These are phyloP conservation scores for Synanthedon myopaeformis DNA, from an alignment of 2,888 invertebrate species.

Conservation along the genomic window DNA sequence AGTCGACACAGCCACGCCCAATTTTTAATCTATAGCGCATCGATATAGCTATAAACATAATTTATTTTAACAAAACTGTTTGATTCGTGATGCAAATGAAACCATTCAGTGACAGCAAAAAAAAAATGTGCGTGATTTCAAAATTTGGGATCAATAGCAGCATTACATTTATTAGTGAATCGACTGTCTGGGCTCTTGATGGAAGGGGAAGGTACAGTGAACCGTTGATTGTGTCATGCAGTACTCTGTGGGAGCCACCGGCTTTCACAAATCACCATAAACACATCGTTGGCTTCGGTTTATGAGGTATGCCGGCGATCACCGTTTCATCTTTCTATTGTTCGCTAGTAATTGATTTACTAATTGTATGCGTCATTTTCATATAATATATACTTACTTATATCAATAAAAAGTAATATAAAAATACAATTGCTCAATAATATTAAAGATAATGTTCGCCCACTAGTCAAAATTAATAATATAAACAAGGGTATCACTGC, in stretches of 20 bases:
- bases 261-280: constrained; percentile 66
- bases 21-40: too few species aligned
- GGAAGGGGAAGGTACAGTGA: constrained; percentile 28
- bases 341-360: not conserved
- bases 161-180: not conserved
- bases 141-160: constrained; percentile 23
- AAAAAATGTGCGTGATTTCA: constrained; percentile 2
- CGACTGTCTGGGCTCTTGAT: constrained; percentile 1
- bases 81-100: constrained; percentile 8
- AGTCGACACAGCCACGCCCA: too few species aligned
- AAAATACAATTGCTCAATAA: not conserved
- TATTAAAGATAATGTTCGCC: not conserved
- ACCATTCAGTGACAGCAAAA: not conserved
- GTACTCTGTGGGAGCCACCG: constrained; percentile 23
- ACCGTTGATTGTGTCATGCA: constrained; percentile 25
- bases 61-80: constrained; percentile 16
- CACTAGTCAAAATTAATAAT: too few species aligned
- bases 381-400: too few species aligned
- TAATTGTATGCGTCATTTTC: not conserved
- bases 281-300: constrained; percentile 31
- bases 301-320: not conserved
- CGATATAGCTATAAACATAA: too few species aligned
- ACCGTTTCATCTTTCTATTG: not conserved
- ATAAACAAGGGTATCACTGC: too few species aligned
- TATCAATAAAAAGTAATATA: too few species aligned